These are phyloP conservation scores for Peromyscus attwateri DNA, from an alignment of 2,797 vertebrate species.

Conservation along the genomic window DNA sequence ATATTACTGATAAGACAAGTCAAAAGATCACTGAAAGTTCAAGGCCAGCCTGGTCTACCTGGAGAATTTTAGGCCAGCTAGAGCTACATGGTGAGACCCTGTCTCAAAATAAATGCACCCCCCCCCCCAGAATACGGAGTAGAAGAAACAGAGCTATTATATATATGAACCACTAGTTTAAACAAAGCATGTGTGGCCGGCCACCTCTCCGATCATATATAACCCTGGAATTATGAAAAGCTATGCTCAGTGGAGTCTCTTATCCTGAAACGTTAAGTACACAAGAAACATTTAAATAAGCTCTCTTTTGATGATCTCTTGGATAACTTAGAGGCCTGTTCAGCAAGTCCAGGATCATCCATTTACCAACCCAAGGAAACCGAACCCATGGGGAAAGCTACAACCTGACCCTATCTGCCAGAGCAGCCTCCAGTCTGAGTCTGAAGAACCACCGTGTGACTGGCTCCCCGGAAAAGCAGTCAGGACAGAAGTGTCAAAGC, in stretches of 20 bases:
- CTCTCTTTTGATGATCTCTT: slow-evolving; percentile 19
- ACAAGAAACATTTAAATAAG: slow-evolving; percentile 28
- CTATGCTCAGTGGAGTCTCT: slow-evolving; percentile 37
- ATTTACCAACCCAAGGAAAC: slow-evolving; percentile 37
- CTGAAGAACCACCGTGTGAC: background rate
- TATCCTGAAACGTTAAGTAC: slow-evolving; percentile 54
- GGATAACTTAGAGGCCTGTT: slow-evolving; percentile 35
- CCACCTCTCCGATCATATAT: background rate
- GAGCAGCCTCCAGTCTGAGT: background rate
- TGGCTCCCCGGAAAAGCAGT: background rate
- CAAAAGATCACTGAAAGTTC: background rate
- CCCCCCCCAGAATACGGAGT: background rate
- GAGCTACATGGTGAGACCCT: background rate
- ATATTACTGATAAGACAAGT: background rate
- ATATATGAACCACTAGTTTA: slow-evolving; percentile 37
- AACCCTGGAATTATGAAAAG: slow-evolving; percentile 51
- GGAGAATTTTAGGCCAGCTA: background rate
- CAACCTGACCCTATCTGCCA: background rate
- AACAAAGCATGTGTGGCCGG: slow-evolving; percentile 33
- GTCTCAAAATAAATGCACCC: background rate
- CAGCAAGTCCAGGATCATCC: background rate
- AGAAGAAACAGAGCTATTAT: background rate
- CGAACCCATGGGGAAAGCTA: slow-evolving; percentile 35
- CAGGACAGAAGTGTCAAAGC: slow-evolving; percentile 1
- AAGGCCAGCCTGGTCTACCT: background rate